Base-by-base conservation (phyloP, 2,888 invertebrate species). In the Scaptomyza caliginosa region DNA sequence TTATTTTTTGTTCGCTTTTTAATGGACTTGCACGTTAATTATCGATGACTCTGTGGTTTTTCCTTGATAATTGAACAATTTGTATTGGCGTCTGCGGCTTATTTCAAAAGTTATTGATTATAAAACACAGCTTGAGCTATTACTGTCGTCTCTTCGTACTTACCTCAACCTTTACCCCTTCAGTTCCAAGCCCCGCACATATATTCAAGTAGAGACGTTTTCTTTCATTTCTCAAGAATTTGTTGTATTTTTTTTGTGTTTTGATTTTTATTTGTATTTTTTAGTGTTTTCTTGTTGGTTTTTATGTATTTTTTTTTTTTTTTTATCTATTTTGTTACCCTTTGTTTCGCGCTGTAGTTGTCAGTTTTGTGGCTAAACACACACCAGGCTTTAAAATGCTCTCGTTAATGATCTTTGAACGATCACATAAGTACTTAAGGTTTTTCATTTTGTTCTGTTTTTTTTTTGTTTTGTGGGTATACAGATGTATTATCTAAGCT, bases 311-410 rank as follows among this genome's bases (percentile, higher is more conserved):
- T 34, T 49, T 45, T 23, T 52, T 36, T 16, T 51, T 51, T 74
- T 39, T 34, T 32, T 63, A 69, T 34, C 7, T 58, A 67, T 63
- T 69, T 65, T 58, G 51, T 83, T 76, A 69, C 64, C 67, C 74
- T 72, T 88, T 86, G 88, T 86, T 34, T 77, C 86, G 85, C 88
- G 86, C 84, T 88, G 86, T 82, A 88, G 86, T 86, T 86, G 81
- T 69, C 58, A 64, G 70, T 73, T 58, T 62, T 74, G 55, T 72
- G 70, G 74, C 80, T 72, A 75, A 66, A 59, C 63, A 69, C 74
- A 77, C 81, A 74, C 60, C 34, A 34, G 81, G 77, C 74, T 67
- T 80, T 74, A 77, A 79, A 78, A 75, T 73, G 71, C 80, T 68
- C 57, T 83, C 57, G 48, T 19, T 52, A 58, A 62, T 55, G 77